phyloP scores from a whole-genome alignment of 2,888 invertebrate species.

The Acanthosepion pharaonis region DNA sequence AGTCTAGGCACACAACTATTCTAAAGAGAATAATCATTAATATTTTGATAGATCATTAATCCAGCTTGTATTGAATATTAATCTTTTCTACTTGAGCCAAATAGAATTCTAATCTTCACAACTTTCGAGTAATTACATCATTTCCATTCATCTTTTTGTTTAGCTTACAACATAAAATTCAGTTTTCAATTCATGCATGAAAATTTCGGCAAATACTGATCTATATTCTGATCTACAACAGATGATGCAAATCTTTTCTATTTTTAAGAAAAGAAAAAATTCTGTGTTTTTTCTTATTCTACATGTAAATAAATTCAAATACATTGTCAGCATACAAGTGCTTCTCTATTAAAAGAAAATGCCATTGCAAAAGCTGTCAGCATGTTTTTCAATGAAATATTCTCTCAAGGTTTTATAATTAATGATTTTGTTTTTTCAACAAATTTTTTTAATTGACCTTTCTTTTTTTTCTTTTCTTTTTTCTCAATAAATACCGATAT shows the following conservation, averaged over 20 bases:
- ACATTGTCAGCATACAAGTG: background rate
- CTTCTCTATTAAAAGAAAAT: background rate
- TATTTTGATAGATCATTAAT: background rate
- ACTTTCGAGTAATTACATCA: background rate
- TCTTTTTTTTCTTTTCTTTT: background rate
- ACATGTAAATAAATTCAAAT: background rate
- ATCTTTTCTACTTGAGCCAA: background rate
- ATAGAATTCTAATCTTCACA: background rate
- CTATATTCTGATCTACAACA: background rate
- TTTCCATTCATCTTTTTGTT: background rate
- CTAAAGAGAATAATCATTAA: background rate
- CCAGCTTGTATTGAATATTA: background rate
- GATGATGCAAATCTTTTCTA: background rate
- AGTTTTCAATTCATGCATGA: background rate
- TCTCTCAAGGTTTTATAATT: background rate
- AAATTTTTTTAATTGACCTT: background rate
- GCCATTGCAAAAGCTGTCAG: background rate
- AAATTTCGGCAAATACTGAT: background rate
- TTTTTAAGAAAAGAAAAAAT: background rate
- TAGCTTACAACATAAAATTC: background rate
- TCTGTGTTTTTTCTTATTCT: background rate
- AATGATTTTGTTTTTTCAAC: background rate
- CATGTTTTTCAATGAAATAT: background rate
- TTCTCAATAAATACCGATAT: background rate
- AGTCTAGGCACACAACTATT: background rate